These are phyloP conservation scores for Philopotamus ludificatus DNA, from an alignment of 1,140 invertebrate species.

Conservation along the genomic window DNA sequence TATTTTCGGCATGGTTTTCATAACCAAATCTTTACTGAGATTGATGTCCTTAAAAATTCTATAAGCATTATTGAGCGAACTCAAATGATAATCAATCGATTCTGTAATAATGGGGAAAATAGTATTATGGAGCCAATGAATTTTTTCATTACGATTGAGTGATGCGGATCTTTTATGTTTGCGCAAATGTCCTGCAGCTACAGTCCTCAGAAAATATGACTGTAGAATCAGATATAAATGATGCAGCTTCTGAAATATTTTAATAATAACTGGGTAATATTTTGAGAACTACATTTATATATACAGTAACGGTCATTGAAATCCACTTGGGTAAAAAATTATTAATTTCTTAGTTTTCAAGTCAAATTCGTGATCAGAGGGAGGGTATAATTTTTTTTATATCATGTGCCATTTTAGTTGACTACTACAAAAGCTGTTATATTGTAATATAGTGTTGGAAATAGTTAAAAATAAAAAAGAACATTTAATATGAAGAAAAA, in stretches of 20 bases:
- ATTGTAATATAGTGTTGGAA: no score
- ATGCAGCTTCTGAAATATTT: constrained; percentile 51
- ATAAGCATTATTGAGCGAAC: constrained; percentile 17
- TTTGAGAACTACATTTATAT: no score
- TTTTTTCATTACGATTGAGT: constrained; percentile 49
- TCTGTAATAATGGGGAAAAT: constrained; percentile 44
- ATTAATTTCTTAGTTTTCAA: no score
- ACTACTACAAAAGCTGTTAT: no score
- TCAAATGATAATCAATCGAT: neutral
- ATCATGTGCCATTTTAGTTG: no score
- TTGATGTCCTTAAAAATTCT: constrained; percentile 15
- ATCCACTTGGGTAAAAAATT: no score
- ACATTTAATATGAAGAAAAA: no score
- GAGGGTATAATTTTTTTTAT: no score
- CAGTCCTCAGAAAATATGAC: constrained; percentile 49
- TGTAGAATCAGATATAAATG: constrained; percentile 53
- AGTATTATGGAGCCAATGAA: constrained; percentile 49
- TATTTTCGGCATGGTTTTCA: constrained; percentile 17
- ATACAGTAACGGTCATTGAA: no score
- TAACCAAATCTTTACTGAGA: constrained; percentile 2
- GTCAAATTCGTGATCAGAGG: no score
- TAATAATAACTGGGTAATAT: no score
- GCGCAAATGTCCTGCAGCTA: constrained; percentile 49
- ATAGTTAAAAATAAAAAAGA: no score
- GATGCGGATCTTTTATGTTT: constrained; percentile 39